Base-by-base conservation (phyloP, 1,140 invertebrate genomes). In the Macrobrachium nipponense region DNA sequence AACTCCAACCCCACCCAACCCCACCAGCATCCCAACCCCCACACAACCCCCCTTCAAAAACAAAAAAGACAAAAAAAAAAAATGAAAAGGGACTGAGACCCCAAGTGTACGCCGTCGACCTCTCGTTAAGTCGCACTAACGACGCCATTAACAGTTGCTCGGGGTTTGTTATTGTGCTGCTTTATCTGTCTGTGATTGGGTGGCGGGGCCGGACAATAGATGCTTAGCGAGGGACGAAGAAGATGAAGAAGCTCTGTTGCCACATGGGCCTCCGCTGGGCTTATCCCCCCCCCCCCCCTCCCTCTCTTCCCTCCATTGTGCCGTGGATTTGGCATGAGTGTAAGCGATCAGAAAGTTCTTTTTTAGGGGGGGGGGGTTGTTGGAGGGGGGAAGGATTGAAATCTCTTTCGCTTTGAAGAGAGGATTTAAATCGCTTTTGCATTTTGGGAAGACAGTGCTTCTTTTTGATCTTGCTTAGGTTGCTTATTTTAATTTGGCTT, bases 121-220 rank as follows among this genome's bases (percentile, higher is more conserved):
- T 68, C 66, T 70, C 66, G 81, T 82, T 82, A 75, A 36, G 44
- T 64, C 51, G 11, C 70, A 44, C 81, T 82, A 82, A 75, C 81
- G 81, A 82, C 81, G 72, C 81, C 70, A 82, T 82, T 75, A 75
- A 75, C 81, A 75, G 64, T 58, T 72, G 66, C 17, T 18, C 66
- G 20, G 43, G 60, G 72, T 23, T 23, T 83, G 60, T 76, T 62
- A 51, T 60, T 61, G 81, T 60, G 59, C 61, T 83, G 77, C 60
- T 83, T 77, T 83, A 83, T 83, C 81, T 83, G 72, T 64, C 81
- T 83, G 18, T 76, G 81, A 83, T 83, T 83, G 81, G 72, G 75
- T 23, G 72, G 20, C 76, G 72, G 73, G 27, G 18, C 17, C 23
- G 23, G 18, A 83, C 81, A 83, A 83, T 83, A 51, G 72, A n/a